Conservation (phyloP, 37 sponge, comb jelly and placozoan genomes). For the Hormiphora californensis region DNA sequence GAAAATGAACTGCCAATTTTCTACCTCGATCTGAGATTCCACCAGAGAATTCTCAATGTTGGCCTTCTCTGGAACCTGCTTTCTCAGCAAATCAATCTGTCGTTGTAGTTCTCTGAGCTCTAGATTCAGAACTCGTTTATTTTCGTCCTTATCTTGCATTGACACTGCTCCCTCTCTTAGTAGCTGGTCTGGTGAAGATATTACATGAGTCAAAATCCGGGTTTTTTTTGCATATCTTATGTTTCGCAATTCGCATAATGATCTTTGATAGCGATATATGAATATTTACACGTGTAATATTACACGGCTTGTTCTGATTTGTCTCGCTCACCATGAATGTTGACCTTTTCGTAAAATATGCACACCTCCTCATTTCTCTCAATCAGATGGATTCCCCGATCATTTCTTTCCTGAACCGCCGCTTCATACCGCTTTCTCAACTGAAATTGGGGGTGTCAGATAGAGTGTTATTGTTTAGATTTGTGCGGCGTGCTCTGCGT, state of each 20-base stretch:
- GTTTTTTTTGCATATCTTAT: no score
- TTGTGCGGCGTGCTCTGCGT: no score
- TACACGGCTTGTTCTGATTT: no score
- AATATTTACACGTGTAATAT: no score
- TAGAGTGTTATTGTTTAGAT: background rate
- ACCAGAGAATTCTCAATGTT: slow-evolving; percentile 64
- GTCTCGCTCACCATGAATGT: slow-evolving; percentile 70
- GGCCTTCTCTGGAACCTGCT: slow-evolving; percentile 61
- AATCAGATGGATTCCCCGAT: slow-evolving; percentile 85
- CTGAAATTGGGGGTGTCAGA: slow-evolving; percentile 37
- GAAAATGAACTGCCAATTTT: no score
- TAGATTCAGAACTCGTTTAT: slow-evolving; percentile 73
- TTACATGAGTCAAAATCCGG: background rate
- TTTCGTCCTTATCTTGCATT: slow-evolving; percentile 77
- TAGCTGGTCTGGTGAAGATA: slow-evolving; percentile 59
- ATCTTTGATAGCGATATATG: no score
- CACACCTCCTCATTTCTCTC: slow-evolving; percentile 96
- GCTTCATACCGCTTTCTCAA: slow-evolving; percentile 75
- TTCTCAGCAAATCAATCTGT: slow-evolving; percentile 63
- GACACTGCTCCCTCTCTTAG: slow-evolving; percentile 70
- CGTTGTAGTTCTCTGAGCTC: slow-evolving; percentile 70
- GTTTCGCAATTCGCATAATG: no score
- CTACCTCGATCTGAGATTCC: slow-evolving; percentile 62
- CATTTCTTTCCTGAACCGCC: slow-evolving; percentile 88
- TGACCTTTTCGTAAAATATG: slow-evolving; percentile 91